Percentiles rank a stretch among this genome's conserved stretches.
phyloP scores from a whole-genome alignment of 2,797 vertebrate genomes.

The Oceanodroma leucorhoa region DNA sequence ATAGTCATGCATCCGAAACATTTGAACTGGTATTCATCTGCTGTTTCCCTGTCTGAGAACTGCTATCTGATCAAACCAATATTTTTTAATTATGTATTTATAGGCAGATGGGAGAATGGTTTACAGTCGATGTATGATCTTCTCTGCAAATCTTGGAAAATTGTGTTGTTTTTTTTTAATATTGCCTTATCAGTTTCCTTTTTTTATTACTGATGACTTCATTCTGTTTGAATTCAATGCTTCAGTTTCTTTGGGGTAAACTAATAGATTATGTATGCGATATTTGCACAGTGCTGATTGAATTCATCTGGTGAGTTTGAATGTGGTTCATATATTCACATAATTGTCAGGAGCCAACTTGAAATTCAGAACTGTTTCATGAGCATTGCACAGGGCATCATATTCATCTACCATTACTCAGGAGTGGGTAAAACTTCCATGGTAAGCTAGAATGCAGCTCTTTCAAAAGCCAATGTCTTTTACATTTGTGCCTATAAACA shows the following conservation, averaged over 20 bases:
- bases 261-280: constrained; percentile 84
- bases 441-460: not conserved
- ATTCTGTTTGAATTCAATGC: constrained; percentile 80
- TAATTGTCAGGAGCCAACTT: constrained; percentile 75
- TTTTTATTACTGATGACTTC: constrained; percentile 82
- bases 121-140: constrained; percentile 72
- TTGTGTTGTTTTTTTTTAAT: constrained; percentile 70
- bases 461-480: constrained; percentile 35
- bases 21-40: constrained; percentile 70
- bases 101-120: constrained; percentile 73
- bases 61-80: constrained; percentile 76
- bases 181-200: constrained; percentile 74
- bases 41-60: constrained; percentile 59
- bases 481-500: not conserved
- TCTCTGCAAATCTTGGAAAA: constrained; percentile 68
- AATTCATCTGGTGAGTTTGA: constrained; percentile 82
- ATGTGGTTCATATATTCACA: constrained; percentile 71
- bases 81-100: constrained; percentile 79
- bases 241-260: constrained; percentile 80
- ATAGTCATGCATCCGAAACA: constrained; percentile 59
- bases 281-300: constrained; percentile 81
- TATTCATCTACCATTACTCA: constrained; percentile 54
- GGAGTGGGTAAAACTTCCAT: constrained; percentile 17
- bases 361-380: constrained; percentile 74
- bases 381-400: constrained; percentile 37